phyloP scores from a whole-genome alignment of 2,113 vertebrate genomes.

The Catharus bicknelli region DNA sequence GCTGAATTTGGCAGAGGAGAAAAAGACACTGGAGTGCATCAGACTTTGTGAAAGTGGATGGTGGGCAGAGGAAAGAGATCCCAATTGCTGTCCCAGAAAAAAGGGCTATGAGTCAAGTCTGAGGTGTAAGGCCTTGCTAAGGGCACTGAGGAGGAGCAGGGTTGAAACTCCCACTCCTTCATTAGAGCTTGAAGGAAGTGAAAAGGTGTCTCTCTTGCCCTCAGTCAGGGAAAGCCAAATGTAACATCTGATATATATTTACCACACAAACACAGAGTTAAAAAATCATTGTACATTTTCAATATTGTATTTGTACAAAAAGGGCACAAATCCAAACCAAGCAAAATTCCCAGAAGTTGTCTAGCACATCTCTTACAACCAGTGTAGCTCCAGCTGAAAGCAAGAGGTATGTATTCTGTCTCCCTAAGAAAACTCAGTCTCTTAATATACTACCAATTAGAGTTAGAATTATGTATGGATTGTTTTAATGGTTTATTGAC shows the following conservation, averaged over 20 bases:
- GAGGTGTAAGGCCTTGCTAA: too few relatives aligned
- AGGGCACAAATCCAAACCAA: not conserved
- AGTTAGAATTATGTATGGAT: slow-evolving; percentile 6
- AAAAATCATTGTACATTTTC: not conserved
- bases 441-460: not conserved
- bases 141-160: rapidly evolving
- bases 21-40: not conserved
- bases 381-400: not conserved
- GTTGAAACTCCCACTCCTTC: not conserved
- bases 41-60: not conserved
- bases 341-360: not conserved
- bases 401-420: not conserved
- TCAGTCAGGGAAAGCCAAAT: not conserved
- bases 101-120: not conserved
- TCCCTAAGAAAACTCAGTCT: not conserved
- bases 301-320: not conserved
- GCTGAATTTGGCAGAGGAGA: not conserved
- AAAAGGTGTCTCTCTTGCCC: not conserved
- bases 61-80: not conserved
- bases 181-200: not conserved
- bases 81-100: not conserved
- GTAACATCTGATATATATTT: not conserved
- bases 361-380: not conserved
- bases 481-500: slow-evolving; percentile 41
- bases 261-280: not conserved